Evolutionary conservation across 1,140 invertebrate genomes (phyloP).

Genomic region (Tribolium castaneum): DNA sequence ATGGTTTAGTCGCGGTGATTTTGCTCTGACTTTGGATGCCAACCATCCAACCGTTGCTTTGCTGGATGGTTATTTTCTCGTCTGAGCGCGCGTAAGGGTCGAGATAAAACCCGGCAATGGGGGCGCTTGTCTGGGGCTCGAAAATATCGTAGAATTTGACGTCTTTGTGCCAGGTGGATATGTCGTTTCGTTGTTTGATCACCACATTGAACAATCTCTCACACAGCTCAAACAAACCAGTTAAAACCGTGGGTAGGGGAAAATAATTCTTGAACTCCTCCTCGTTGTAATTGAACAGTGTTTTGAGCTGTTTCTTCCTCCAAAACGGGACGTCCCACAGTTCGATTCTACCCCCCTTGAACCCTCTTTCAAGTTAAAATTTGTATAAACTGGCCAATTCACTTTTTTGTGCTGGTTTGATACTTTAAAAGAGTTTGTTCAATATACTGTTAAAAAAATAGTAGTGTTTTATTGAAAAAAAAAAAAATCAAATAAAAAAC

Average conservation of each 20-base stretch:
- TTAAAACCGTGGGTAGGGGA: conserved; percentile 80
- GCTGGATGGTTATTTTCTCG: conserved; percentile 71
- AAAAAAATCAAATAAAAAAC: too few relatives aligned
- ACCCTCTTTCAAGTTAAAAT: too few relatives aligned
- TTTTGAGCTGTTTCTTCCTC: conserved; percentile 77
- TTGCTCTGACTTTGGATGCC: conserved; percentile 76
- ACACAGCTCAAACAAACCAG: conserved; percentile 79
- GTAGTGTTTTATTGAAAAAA: too few relatives aligned
- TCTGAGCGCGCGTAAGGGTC: conserved; percentile 80
- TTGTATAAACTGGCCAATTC: too few relatives aligned
- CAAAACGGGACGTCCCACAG: conserved; percentile 91
- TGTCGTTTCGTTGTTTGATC: conserved; percentile 76
- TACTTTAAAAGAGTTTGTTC: too few relatives aligned
- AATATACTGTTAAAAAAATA: too few relatives aligned
- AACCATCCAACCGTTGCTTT: conserved; percentile 76
- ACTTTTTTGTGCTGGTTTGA: too few relatives aligned
- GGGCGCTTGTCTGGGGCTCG: conserved; percentile 74
- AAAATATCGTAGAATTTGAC: conserved; percentile 86
- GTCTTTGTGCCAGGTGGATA: conserved; percentile 84
- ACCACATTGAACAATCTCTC: conserved; percentile 85
- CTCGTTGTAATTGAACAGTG: conserved; percentile 76
- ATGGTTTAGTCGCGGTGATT: conserved; percentile 71
- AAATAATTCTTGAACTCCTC: conserved; percentile 84
- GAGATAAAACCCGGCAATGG: conserved; percentile 84
- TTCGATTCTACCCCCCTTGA: conserved; percentile 72